Conservation (phyloP, 2,113 vertebrate genomes). For the Aviceda subcristata region DNA sequence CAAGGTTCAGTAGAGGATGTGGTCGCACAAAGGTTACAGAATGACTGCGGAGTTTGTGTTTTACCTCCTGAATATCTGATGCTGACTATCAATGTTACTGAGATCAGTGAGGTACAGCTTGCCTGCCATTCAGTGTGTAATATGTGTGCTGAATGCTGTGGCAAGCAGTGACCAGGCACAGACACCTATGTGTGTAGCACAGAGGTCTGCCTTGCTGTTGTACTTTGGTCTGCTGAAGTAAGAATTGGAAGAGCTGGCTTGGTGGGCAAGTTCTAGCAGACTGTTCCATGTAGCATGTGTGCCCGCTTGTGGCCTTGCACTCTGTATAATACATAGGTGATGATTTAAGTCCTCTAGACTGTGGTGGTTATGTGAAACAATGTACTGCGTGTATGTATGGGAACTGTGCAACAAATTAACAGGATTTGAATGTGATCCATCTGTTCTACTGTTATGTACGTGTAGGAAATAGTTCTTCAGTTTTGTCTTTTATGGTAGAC, state of each 20-base stretch:
- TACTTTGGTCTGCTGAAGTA: background rate
- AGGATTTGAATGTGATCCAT: fast-evolving
- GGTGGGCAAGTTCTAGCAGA: background rate
- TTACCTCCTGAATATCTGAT: background rate
- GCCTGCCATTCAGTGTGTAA: background rate
- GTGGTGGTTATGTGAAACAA: no score
- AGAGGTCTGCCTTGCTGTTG: background rate
- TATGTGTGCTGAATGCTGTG: background rate
- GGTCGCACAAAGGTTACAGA: background rate
- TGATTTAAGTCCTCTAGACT: background rate
- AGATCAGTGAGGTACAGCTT: background rate
- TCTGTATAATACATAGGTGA: fast-evolving
- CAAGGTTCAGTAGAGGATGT: background rate
- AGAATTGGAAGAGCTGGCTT: background rate
- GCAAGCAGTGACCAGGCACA: fast-evolving
- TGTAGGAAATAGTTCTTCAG: background rate
- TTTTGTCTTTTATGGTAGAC: background rate
- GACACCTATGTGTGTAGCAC: fast-evolving
- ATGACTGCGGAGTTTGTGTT: background rate
- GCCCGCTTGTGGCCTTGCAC: background rate
- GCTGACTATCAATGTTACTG: fast-evolving
- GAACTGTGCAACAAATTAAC: background rate
- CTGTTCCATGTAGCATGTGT: no score
- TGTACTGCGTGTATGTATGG: no score
- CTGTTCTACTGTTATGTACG: background rate